Conservation (phyloP, 2,113 vertebrate species). For the Saguinus midas region DNA sequence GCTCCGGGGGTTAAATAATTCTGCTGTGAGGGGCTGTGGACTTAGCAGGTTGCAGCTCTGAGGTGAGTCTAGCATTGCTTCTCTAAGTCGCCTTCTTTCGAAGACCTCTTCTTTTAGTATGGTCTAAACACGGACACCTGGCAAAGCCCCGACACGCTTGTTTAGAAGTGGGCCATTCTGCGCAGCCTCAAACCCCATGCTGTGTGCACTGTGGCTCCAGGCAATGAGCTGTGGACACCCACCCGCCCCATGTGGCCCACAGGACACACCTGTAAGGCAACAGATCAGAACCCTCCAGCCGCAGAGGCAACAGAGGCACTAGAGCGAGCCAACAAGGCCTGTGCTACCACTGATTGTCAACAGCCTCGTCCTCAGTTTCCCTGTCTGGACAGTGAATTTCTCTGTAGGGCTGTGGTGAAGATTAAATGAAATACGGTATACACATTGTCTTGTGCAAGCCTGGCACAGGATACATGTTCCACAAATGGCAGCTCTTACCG, state of each 20-base stretch:
- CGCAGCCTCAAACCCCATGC: rapidly evolving
- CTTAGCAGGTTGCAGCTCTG: neutral
- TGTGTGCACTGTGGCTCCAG: rapidly evolving
- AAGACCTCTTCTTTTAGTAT: neutral
- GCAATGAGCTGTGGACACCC: neutral
- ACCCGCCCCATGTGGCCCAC: neutral
- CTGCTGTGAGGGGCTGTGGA: neutral
- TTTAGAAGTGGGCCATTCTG: neutral
- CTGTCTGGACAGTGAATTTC: neutral
- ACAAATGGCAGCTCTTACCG: neutral
- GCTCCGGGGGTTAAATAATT: neutral
- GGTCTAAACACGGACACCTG: rapidly evolving
- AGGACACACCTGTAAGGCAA: neutral
- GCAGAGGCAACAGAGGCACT: rapidly evolving
- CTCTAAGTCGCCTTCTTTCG: rapidly evolving
- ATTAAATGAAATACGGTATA: rapidly evolving
- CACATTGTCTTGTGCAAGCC: neutral
- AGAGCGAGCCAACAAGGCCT: neutral
- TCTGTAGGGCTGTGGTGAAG: neutral
- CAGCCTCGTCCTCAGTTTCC: rapidly evolving
- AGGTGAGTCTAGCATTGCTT: rapidly evolving
- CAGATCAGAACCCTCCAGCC: neutral
- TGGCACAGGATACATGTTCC: no score
- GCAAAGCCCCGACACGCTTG: rapidly evolving
- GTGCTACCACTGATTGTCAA: neutral